Evolutionary conservation across 2,888 invertebrate genomes (phyloP), one percentile per base, ranked within the genome.

Genomic region (Plagodis pulveraria): DNA sequence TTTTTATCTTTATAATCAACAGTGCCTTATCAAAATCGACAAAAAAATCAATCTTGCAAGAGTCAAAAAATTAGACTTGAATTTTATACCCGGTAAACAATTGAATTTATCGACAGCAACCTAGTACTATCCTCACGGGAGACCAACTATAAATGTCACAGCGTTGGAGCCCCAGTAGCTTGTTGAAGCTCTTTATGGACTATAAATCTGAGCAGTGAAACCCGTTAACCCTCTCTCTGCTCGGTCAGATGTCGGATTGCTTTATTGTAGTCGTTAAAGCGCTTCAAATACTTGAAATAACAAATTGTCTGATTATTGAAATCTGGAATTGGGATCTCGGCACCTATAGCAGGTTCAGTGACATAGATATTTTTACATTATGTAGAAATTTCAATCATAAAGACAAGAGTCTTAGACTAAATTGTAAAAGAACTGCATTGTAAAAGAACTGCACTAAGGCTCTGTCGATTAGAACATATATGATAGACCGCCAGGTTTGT

Each of bases 161-260:
- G 65, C 69, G 75, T 63, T 71, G 73, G 73, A 70, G 74, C 81
- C 81, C 79, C 76, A 10, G 71, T 77, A 78, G 86, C 83, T 83
- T 83, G 86, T 82, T 84, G 83, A 83, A 84, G 81, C 80, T 78
- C 76, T 87, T 87, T 86, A 87, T 86, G 83, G 85, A 70, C 84
- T 69, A 86, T 88, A 87, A 88, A 87, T 87, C 77, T 74, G 69
- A 70, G 71, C 76, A 76, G 75, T 70, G 62, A 59, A 65, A 67
- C 71, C 79, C 78, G 78, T 78, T 72, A 81, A 81, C 76, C 78
- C 74, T 76, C 56, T 79, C 74, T 76, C 56, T 66, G 70, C 69
- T 83, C 78, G 81, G 83, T 81, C 81, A 80, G 79, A 78, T 36
- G 70, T 68, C 63, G 72, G 76, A 72, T 74, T 80, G 77, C 77